Evolutionary conservation across 2,113 vertebrate species (phyloP), one percentile per base, ranked within the genome.

Genomic region (Geothlypis trichas): DNA sequence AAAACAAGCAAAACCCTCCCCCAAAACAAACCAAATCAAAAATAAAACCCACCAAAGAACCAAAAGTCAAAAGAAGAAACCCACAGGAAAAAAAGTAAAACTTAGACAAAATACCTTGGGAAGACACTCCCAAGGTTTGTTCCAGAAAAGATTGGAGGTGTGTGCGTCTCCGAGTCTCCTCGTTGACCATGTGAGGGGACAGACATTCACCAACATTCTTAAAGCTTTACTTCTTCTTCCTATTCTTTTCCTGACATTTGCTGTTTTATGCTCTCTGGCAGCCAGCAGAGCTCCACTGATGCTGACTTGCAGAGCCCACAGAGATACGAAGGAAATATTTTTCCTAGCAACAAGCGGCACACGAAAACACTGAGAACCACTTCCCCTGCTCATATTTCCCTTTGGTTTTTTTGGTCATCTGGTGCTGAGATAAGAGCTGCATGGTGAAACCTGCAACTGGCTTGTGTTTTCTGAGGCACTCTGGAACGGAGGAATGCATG

Each of bases 281-380:
- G 33, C 33, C 58, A 93, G 87, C 92, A 71, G 88, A 92, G 58
- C 84, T 96, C 59, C 87, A 66, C 80, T 0, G 51, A 96, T 95
- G 92, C 91, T 95, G 96, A 85, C 91, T 95, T 95, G 94, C 91
- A 87, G 84, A 87, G 94, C 90, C 82, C 92, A 67, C 7, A 44
- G 91, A 94, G 91, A 96, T 96, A 84, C 95, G 67, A 85, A 85
- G 92, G 96, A 97, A 97, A 96, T 97, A 95, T 97, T 97, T 96
- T 97, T 97, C 96, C 89, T 97, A 96, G 96, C 94, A 97, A 96
- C 96, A 89, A 92, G 69, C 11, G 0, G 90, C 73, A 10, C 83
- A 84, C 1, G 6, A 96, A 96, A 96, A 92, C 92, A 93, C 1
- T 15, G 37, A 93, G 92, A 92, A 92, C 73, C 0, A 11, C 89